Evolutionary conservation across 1,140 invertebrate genomes (phyloP).

Genomic region (Contarinia nasturtii): DNA sequence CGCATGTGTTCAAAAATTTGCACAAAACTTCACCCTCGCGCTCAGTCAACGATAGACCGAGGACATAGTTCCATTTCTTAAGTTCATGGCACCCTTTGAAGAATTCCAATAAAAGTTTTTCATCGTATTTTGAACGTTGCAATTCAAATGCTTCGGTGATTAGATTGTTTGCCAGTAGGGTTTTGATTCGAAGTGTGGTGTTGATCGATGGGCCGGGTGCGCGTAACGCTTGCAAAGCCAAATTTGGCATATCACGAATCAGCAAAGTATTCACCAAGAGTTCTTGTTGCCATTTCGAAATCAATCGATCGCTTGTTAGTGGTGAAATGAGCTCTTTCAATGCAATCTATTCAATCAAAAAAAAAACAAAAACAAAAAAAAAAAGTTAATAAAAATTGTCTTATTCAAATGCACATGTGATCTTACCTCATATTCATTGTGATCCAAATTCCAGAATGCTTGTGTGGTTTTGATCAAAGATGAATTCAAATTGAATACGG

Average conservation of each 20-base stretch:
- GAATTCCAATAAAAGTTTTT: slow-evolving; percentile 13
- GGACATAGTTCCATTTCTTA: slow-evolving; percentile 10
- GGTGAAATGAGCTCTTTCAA: slow-evolving; percentile 26
- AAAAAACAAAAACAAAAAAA: slow-evolving; percentile 1
- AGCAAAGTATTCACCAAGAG: slow-evolving; percentile 13
- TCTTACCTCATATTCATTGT: slow-evolving; percentile 44
- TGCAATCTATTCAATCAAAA: slow-evolving; percentile 23
- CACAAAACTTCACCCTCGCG: slow-evolving; percentile 13
- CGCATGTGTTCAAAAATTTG: slow-evolving; percentile 8
- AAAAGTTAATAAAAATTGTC: background rate
- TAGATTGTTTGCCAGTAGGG: slow-evolving; percentile 13
- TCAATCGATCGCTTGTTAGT: slow-evolving; percentile 23
- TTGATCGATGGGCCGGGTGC: slow-evolving; percentile 7
- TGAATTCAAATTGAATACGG: slow-evolving; percentile 47
- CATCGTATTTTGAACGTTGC: slow-evolving; percentile 11
- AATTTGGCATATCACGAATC: slow-evolving; percentile 4
- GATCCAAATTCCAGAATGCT: slow-evolving; percentile 72
- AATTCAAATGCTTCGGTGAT: slow-evolving; percentile 16
- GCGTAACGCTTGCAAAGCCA: slow-evolving; percentile 10
- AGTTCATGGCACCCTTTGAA: slow-evolving; percentile 11
- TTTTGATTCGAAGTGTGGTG: slow-evolving; percentile 9
- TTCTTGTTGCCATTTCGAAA: slow-evolving; percentile 27
- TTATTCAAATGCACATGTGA: too few species aligned
- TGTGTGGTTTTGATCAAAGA: slow-evolving; percentile 55
- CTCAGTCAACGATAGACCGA: slow-evolving; percentile 12